Base-by-base conservation (phyloP, 2,113 vertebrate genomes). In the Melanocharis versteri region DNA sequence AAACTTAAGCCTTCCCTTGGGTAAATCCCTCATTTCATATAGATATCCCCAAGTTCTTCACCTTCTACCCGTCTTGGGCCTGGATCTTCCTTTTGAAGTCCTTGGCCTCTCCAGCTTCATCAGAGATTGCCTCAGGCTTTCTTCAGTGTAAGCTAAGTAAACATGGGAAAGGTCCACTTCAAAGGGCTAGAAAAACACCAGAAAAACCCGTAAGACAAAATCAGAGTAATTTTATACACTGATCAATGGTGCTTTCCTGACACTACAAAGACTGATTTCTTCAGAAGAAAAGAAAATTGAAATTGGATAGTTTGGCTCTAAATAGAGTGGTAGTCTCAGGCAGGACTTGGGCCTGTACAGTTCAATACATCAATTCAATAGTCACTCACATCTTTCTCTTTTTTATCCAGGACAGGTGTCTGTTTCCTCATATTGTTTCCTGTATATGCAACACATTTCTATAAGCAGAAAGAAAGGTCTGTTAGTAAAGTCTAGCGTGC, bases 391-490 rank as follows among this genome's bases (percentile, higher is more conserved):
- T 99, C 99, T 98, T 99, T 99, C 96, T 99, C 99, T 94, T 99
- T 99, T 97, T 99, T 99, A 97, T 99, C 99, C 80, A 99, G 98
- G 57, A 99, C 98, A 33, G 99, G 99, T 0, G 99, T 99, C 93
- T 99, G 99, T 94, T 99, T 99, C 96, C 99, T 98, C 99, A 99
- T 99, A 53, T 99, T 99, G 98, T 99, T 99, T 80, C 99, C 99
- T 56, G 99, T 99, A 89, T 99, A 99, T 4, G 99, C 99, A 92
- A 99, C 99, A 94, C 99, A 99, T 99, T 99, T 99, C 99, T 99
- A 92, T 80, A 96, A 97, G 93, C 77, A 85, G 92, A 75, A 87
- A 85, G n/a, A 88, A 31, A 64, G 7, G 24, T 28, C 37, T 37
- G 42, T 94, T 47, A 93, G 40, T 44, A 11, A 76, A 89, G 20